Percentiles rank a stretch among this genome's conserved stretches.
Conservation (phyloP, 2,888 invertebrate genomes). For the Hemithea aestivaria region DNA sequence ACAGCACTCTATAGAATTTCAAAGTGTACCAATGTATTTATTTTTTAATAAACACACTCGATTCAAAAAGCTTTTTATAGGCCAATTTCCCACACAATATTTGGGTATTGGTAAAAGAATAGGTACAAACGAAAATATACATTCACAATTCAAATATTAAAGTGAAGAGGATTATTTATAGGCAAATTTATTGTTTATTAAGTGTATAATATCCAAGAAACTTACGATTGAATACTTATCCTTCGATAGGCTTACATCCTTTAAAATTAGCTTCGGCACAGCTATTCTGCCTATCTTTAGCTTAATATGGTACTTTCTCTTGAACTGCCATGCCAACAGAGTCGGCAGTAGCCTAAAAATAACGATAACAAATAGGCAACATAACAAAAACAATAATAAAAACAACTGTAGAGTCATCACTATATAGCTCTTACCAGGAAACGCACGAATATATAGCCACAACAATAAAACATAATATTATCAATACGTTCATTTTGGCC, state of each 20-base stretch:
- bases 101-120: too few relatives aligned
- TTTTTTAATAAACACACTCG: too few relatives aligned
- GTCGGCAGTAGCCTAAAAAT: slow-evolving; percentile 86
- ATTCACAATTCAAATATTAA: too few relatives aligned
- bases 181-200: too few relatives aligned
- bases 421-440: slow-evolving; percentile 73
- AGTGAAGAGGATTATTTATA: too few relatives aligned
- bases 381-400: slow-evolving; percentile 52
- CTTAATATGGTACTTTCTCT: slow-evolving; percentile 88
- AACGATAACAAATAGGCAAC: slow-evolving; percentile 37
- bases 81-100: too few relatives aligned
- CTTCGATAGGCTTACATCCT: slow-evolving; percentile 89
- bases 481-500: slow-evolving; percentile 53
- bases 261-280: slow-evolving; percentile 87
- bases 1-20: too few relatives aligned
- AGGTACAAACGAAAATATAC: too few relatives aligned
- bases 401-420: slow-evolving; percentile 36
- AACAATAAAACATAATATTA: slow-evolving; percentile 58
- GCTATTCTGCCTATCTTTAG: slow-evolving; percentile 89
- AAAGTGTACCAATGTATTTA: too few relatives aligned
- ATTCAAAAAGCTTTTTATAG: too few relatives aligned
- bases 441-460: slow-evolving; percentile 78
- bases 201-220: slow-evolving; percentile 22
- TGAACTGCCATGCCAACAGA: slow-evolving; percentile 87
- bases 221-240: slow-evolving; percentile 88